Conservation (phyloP, 2,888 invertebrate genomes). For the Amphipoea oculea region DNA sequence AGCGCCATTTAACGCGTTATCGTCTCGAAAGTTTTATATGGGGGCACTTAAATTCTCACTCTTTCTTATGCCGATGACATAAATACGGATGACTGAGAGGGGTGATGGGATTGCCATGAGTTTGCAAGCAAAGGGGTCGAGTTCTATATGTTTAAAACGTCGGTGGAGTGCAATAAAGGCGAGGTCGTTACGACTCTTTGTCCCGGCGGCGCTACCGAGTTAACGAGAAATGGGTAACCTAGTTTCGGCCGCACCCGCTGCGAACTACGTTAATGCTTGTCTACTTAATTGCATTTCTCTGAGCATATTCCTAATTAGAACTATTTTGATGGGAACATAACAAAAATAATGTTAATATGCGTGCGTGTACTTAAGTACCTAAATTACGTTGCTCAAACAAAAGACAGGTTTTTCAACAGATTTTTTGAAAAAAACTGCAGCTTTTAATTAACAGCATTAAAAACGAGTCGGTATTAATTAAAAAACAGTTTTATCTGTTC, state of each 20-base stretch:
- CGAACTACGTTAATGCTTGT: conserved; percentile 75
- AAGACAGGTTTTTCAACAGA: background rate
- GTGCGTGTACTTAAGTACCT: background rate
- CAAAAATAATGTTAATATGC: conserved; percentile 10
- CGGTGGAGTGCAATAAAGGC: conserved; percentile 74
- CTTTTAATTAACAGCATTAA: conserved; percentile 1
- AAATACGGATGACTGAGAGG: conserved; percentile 69
- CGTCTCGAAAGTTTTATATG: conserved; percentile 70
- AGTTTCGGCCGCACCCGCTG: conserved; percentile 85
- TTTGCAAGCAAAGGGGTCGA: conserved; percentile 78
- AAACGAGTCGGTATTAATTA: background rate
- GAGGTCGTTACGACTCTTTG: conserved; percentile 78
- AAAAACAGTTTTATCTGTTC: conserved; percentile 21
- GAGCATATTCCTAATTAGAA: conserved; percentile 66
- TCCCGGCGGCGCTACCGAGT: conserved; percentile 67
- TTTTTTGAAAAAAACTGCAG: background rate
- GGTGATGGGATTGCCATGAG: conserved; percentile 69
- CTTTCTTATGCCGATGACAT: conserved; percentile 65
- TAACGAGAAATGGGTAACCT: conserved; percentile 87
- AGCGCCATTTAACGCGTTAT: conserved; percentile 65
- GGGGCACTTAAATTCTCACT: conserved; percentile 65
- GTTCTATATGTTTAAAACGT: conserved; percentile 77
- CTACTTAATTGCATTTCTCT: conserved; percentile 83
- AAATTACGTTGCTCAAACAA: conserved; percentile 8
- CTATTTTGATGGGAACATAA: conserved; percentile 35